Evolutionary conservation across 2,888 invertebrate genomes (phyloP).

Genomic region (Alviniconcha strummeri): DNA sequence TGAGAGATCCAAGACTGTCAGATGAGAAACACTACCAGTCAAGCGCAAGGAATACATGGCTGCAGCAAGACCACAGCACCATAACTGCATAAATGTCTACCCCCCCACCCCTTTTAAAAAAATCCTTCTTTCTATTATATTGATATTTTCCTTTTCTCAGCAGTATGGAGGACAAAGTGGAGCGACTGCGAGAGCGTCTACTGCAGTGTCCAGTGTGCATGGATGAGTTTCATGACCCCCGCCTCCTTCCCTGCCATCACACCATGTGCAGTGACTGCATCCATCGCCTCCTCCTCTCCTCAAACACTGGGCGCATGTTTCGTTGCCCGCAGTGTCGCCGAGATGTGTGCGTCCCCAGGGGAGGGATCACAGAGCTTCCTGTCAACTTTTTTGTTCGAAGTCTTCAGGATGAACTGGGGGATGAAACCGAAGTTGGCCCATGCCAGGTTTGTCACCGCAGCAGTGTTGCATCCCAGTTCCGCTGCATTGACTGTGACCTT

Average conservation of each 20-base stretch:
- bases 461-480: slow-evolving; percentile 61
- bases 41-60: too few relatives aligned
- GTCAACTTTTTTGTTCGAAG: slow-evolving; percentile 65
- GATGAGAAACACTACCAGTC: too few relatives aligned
- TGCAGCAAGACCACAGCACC: too few relatives aligned
- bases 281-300: slow-evolving; percentile 54
- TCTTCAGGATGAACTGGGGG: slow-evolving; percentile 63
- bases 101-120: too few relatives aligned
- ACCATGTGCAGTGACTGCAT: slow-evolving; percentile 63
- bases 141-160: neutral
- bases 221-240: slow-evolving; percentile 65
- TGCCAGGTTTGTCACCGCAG: slow-evolving; percentile 61
- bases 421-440: slow-evolving; percentile 49
- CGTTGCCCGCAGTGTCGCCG: slow-evolving; percentile 49
- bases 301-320: slow-evolving; percentile 59
- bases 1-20: too few relatives aligned
- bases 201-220: slow-evolving; percentile 65
- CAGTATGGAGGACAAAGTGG: slow-evolving; percentile 57
- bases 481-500: slow-evolving; percentile 63
- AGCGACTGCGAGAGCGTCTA: slow-evolving; percentile 60
- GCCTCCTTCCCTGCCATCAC: slow-evolving; percentile 65
- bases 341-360: slow-evolving; percentile 61
- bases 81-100: too few relatives aligned
- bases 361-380: slow-evolving; percentile 62
- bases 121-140: too few relatives aligned